Base-by-base conservation (phyloP, 2,113 vertebrate genomes). In the Oenanthe melanoleuca region DNA sequence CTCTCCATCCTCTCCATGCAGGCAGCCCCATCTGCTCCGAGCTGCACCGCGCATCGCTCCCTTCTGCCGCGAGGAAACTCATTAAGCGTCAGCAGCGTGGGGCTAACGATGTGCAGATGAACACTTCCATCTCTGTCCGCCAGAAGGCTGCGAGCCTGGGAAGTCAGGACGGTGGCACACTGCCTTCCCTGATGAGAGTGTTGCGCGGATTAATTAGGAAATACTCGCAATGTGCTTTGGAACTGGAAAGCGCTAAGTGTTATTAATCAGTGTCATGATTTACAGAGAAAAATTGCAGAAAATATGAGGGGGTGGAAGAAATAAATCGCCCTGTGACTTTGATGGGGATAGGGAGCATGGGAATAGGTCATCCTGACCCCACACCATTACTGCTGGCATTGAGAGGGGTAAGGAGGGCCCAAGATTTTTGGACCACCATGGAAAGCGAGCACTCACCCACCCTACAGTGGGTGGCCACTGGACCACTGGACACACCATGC, bases 201-300 rank as follows among this genome's bases (percentile, higher is more conserved):
- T 88, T 83, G 79, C 2, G 2, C 8, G 80, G 88, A 95, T 96
- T 95, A 95, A 96, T 95, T 93, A 95, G 93, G 77, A 86, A 92
- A 85, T 72, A 56, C 56, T 90, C 52, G 82, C 49, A 47, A 45
- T 69, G 80, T 71, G 80, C 63, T 89, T 86, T 9, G 4, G 80
- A 82, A 80, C 80, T 92, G 82, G 87, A 87, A 96, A 79, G 77
- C 7, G 3, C 57, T 40, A 87, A 90, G 34, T 31, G 49, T 80
- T 78, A 94, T 95, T 93, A 90, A 96, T 95, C 91, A 93, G 91
- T 50, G 74, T 61, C 92, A 55, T 3, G 3, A 75, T 72, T 93
- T 88, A 91, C 90, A 83, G 53, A 83, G 74, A 66, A 94, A 74
- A 91, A 94, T 56, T 64, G 73, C 53, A 77, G 84, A 85, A 95